These are phyloP conservation scores for Erythrocercus mccallii DNA, from an alignment of 2,113 vertebrate genomes.

Conservation along the genomic window DNA sequence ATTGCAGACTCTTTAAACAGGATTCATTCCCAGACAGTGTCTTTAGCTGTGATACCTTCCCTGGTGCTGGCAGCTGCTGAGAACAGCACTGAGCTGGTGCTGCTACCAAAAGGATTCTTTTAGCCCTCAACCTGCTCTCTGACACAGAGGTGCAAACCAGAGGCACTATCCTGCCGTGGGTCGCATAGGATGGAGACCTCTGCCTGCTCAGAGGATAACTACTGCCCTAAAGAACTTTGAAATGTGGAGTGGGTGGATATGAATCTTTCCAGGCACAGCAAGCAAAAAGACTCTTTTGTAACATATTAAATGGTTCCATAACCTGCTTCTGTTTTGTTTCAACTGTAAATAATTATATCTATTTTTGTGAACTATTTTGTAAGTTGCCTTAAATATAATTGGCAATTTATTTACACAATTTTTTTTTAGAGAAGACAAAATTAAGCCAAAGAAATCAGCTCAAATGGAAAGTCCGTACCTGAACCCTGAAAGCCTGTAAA, in stretches of 20 bases:
- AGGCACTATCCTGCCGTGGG: not conserved
- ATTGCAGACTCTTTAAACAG: not conserved
- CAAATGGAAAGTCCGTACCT: not conserved
- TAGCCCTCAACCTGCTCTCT: not conserved
- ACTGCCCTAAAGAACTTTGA: not conserved
- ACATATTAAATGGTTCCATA: not conserved
- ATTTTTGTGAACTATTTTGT: not conserved
- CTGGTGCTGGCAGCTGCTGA: not conserved
- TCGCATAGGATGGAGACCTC: not conserved
- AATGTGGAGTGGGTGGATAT: not conserved
- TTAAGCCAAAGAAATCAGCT: not conserved
- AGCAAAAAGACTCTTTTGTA: not conserved
- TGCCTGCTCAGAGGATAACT: not conserved
- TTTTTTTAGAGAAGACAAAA: not conserved
- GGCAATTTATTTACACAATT: not conserved
- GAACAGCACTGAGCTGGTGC: not conserved
- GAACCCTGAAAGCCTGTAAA: not conserved
- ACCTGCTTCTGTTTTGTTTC: not conserved
- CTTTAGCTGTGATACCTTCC: not conserved
- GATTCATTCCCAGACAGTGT: not conserved
- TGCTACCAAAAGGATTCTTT: not conserved
- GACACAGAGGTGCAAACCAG: not conserved
- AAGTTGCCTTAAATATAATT: not conserved
- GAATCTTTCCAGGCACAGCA: not conserved
- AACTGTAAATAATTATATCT: not conserved